Evolutionary conservation across 2,888 invertebrate species (phyloP).

Genomic region (Drosophila bunnanda): DNA sequence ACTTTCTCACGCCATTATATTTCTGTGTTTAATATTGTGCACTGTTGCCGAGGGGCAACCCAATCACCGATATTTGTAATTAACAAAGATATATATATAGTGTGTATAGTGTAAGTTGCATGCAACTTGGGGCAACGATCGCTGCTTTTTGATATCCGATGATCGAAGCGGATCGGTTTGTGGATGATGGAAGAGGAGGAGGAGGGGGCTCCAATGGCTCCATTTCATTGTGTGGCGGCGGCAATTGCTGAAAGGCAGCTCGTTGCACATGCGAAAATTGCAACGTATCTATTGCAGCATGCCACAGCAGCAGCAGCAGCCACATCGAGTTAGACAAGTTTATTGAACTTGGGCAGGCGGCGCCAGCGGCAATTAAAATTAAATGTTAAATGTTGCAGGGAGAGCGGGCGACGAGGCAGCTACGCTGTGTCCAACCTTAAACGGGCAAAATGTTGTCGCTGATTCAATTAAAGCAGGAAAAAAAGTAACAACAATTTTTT

Average conservation of each 20-base stretch:
- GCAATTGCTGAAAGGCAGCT: conserved; percentile 69
- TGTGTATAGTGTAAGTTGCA: conserved; percentile 20
- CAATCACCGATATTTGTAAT: conserved; percentile 78
- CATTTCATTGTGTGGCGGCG: conserved; percentile 67
- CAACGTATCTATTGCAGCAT: conserved; percentile 73
- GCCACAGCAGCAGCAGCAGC: conserved; percentile 32
- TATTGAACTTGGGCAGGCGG: conserved; percentile 67
- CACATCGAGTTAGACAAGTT: conserved; percentile 54
- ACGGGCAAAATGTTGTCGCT: conserved; percentile 51
- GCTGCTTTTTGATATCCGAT: conserved; percentile 57
- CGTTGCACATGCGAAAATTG: conserved; percentile 58
- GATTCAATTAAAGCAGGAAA: conserved; percentile 68
- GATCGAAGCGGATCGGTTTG: conserved; percentile 42
- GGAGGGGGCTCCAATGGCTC: conserved; percentile 39
- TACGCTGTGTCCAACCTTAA: conserved; percentile 32
- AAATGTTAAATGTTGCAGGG: conserved; percentile 59
- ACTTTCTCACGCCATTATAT: conserved; percentile 75
- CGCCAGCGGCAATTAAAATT: conserved; percentile 74
- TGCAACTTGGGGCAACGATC: conserved; percentile 68
- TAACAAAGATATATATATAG: conserved; percentile 50
- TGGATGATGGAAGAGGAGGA: background rate
- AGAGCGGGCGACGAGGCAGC: background rate
- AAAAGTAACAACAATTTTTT: conserved; percentile 7
- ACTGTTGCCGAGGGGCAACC: conserved; percentile 61
- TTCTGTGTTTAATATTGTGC: conserved; percentile 37